phyloP scores from a whole-genome alignment of 2,113 vertebrate genomes.

The Pica pica region DNA sequence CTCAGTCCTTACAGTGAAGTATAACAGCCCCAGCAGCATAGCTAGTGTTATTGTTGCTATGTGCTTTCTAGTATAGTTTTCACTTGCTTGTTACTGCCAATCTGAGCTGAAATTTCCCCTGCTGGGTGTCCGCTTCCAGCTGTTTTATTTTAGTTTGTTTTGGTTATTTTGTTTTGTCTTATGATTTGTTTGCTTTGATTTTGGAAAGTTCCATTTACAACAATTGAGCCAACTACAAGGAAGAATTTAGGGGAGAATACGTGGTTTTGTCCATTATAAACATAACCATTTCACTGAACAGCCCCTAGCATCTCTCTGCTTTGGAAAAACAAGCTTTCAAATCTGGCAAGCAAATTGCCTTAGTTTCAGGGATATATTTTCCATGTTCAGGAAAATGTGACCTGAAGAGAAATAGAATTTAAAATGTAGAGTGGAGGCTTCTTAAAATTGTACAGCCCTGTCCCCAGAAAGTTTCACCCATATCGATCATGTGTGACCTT shows the following conservation, averaged over 20 bases:
- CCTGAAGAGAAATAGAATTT: not conserved
- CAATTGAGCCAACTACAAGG: not conserved
- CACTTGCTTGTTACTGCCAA: not conserved
- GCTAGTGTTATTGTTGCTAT: not conserved
- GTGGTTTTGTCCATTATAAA: not conserved
- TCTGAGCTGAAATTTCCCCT: not conserved
- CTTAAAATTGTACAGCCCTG: not conserved
- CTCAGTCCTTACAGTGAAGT: not conserved
- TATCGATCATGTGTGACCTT: not conserved
- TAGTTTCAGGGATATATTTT: not conserved
- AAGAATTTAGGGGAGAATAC: not conserved
- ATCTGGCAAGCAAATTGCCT: not conserved
- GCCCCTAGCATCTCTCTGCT: not conserved
- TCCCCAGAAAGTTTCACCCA: not conserved
- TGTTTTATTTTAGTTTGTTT: constrained; percentile 32
- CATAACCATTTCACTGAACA: not conserved
- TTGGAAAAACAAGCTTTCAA: not conserved
- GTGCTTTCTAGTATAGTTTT: not conserved
- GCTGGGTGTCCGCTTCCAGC: not conserved
- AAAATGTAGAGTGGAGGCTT: not conserved
- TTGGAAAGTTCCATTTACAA: constrained; percentile 10
- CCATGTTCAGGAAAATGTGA: not conserved
- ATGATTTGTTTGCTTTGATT: constrained; percentile 21
- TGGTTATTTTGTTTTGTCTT: not conserved
- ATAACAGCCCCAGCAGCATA: not conserved